Conservation (phyloP, 1,140 invertebrate species). For the Scaptodrosophila lebanonensis region DNA sequence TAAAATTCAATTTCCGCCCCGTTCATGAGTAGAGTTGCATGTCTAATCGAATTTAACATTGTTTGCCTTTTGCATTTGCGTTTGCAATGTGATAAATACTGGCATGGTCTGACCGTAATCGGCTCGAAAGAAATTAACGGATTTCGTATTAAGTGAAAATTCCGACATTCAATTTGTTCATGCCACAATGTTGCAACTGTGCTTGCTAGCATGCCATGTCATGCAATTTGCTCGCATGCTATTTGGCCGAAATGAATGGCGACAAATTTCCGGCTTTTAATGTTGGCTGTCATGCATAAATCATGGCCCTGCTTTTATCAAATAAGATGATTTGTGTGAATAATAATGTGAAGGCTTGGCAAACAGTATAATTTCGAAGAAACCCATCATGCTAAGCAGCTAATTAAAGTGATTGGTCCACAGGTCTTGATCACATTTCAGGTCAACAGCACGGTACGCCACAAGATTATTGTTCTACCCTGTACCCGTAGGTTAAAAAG, state of each 20-base stretch:
- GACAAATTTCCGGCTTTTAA: not conserved
- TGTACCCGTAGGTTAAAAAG: too few species aligned
- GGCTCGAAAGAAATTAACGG: conserved; percentile 48
- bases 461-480: too few species aligned
- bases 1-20: conserved; percentile 65
- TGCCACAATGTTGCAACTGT: not conserved
- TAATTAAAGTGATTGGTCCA: too few species aligned
- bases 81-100: conserved; percentile 43
- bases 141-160: conserved; percentile 62
- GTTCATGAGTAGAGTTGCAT: conserved; percentile 45
- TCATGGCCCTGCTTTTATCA: too few species aligned
- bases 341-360: too few species aligned
- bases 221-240: conserved; percentile 49
- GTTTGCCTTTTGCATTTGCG: conserved; percentile 29
- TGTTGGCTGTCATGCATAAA: conserved; percentile 4
- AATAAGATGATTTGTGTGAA: too few species aligned
- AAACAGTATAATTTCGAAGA: too few species aligned
- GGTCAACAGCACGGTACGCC: too few species aligned
- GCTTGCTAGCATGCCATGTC: conserved; percentile 33
- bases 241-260: conserved; percentile 12
- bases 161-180: conserved; percentile 28
- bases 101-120: not conserved
- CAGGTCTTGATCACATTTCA: too few species aligned
- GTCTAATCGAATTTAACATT: conserved; percentile 69
- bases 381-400: too few species aligned